phyloP scores from a whole-genome alignment of 2,888 invertebrate species.

The Mystacides longicornis region DNA sequence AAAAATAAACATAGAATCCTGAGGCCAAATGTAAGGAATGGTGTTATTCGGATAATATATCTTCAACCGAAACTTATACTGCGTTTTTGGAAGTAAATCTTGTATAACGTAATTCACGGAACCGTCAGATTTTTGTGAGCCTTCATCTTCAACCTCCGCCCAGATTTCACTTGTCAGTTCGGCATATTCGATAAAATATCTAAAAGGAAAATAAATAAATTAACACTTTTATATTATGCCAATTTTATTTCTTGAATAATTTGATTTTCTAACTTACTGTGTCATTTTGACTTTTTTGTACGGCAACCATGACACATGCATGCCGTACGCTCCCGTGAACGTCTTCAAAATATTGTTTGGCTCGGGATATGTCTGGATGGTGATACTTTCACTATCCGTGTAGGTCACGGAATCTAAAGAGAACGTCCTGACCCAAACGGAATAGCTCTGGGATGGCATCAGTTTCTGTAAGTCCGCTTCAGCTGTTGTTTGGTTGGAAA shows the following conservation, averaged over 20 bases:
- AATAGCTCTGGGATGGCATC: conserved; percentile 60
- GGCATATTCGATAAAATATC: conserved; percentile 45
- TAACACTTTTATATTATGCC: not conserved
- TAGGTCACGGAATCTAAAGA: conserved; percentile 58
- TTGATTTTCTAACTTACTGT: conserved; percentile 7
- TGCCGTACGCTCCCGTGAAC: conserved; percentile 50
- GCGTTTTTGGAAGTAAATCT: conserved; percentile 62
- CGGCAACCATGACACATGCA: conserved; percentile 63
- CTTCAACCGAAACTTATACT: conserved; percentile 67
- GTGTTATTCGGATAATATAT: conserved; percentile 55
- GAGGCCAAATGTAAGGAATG: conserved; percentile 63
- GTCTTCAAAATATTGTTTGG: conserved; percentile 58
- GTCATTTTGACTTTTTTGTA: conserved; percentile 38
- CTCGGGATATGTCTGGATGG: conserved; percentile 62
- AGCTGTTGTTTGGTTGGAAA: conserved; percentile 32
- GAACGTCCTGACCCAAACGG: conserved; percentile 68
- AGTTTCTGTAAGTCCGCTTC: conserved; percentile 50
- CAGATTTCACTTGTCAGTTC: conserved; percentile 42
- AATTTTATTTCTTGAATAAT: not conserved
- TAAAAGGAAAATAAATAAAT: conserved; percentile 23
- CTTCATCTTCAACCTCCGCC: conserved; percentile 31
- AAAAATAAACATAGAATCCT: conserved; percentile 61
- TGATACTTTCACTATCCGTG: conserved; percentile 54
- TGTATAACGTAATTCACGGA: conserved; percentile 31
- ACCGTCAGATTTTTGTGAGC: conserved; percentile 19